These are phyloP conservation scores for Carcharodon carcharias DNA, from an alignment of 2,797 vertebrate species.

Conservation along the genomic window DNA sequence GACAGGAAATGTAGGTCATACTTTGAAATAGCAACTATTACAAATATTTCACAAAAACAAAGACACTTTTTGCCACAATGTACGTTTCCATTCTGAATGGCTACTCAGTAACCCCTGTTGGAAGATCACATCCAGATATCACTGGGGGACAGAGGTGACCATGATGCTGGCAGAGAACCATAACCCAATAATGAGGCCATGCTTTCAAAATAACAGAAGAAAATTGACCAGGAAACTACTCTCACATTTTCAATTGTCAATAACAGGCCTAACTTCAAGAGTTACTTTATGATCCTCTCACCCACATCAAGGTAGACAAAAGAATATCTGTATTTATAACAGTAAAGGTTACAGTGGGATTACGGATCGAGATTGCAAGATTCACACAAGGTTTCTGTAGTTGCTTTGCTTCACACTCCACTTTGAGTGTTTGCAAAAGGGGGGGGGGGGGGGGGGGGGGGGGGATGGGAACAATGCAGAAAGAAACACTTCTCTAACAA, in stretches of 20 bases:
- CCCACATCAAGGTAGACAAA: background rate
- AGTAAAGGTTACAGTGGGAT: background rate
- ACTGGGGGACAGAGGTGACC: background rate
- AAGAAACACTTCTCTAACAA: background rate
- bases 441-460: no score
- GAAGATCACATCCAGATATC: background rate
- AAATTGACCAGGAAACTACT: background rate
- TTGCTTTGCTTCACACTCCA: background rate
- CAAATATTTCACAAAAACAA: background rate
- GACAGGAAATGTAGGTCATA: background rate
- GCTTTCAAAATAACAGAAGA: background rate
- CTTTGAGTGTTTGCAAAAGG: background rate
- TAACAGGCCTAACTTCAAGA: background rate
- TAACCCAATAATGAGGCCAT: background rate
- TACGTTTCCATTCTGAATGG: background rate
- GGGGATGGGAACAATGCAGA: background rate
- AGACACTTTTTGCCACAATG: background rate
- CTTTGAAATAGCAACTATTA: background rate
- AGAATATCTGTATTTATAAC: background rate
- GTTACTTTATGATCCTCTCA: background rate
- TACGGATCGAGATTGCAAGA: no score
- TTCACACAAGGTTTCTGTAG: background rate
- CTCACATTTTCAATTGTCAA: background rate
- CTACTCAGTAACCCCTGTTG: background rate
- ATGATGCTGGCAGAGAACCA: background rate